Evolutionary conservation across 2,888 invertebrate genomes (phyloP), one percentile per base, ranked within the genome.

Genomic region (Drosophila falleni): DNA sequence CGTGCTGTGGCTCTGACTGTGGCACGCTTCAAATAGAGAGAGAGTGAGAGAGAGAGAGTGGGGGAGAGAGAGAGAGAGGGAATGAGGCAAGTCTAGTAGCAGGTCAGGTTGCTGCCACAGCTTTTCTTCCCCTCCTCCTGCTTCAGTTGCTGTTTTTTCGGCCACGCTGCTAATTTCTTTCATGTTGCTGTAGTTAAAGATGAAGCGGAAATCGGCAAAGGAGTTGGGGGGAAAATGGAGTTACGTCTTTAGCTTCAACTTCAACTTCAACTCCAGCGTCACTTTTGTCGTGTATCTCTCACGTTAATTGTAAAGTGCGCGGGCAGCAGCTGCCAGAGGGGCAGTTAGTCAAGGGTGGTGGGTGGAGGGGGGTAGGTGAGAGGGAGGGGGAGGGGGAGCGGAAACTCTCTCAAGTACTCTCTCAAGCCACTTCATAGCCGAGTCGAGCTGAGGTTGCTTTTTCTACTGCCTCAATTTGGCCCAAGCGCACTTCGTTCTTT

Each of bases 91-190:
- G 44, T 23, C 23, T 44, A 11, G 15, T 50, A 42, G 65, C 60
- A 78, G 76, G 76, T 74, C 75, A 74, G 70, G 79, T 55, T 61
- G 68, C 41, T 46, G 53, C 51, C 16, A 4, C 41, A n/a, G 26
- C 4, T 42, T 31, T 19, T n/a, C n/a, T n/a, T n/a, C n/a, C 13
- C n/a, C 29, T 9, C 11, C 3, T 11, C 3, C 23, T 8, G 4
- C 13, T 19, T 8, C 3, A 5, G 5, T 26, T 51, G 41, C 26
- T 56, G 51, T 16, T 42, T 64, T 73, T 83, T 83, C 64, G 86
- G 83, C 73, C 84, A 87, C 78, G 84, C 78, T 72, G 84, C 81
- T 85, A 89, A 85, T 85, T 85, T 89, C 84, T 89, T 85, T 85
- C 87, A 85, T 85, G 76, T 77, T 79, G 64, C 60, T 41, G 47